Conservation (phyloP, 2,888 invertebrate species). For the Cataglyphis albicans region DNA sequence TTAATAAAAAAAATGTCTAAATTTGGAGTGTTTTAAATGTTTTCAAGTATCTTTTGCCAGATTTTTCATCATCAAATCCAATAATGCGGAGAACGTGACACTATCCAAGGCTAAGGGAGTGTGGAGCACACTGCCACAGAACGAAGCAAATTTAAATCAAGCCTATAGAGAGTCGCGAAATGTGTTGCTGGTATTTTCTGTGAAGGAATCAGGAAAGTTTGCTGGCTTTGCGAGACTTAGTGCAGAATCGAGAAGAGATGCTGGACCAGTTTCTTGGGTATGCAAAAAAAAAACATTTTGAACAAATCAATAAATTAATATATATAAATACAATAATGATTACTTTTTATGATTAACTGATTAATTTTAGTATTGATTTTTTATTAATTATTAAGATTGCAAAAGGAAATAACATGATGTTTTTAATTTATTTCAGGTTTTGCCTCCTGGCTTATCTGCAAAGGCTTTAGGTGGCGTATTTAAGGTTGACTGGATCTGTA, state of each 20-base stretch:
- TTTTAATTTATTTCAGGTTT: conserved; percentile 84
- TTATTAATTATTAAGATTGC: neutral
- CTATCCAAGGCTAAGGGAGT: conserved; percentile 98
- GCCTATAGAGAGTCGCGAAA: conserved; percentile 97
- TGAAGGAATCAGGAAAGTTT: conserved; percentile 98
- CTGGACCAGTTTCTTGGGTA: conserved; percentile 96
- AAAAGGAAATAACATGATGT: neutral
- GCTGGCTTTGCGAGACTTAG: conserved; percentile 97
- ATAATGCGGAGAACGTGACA: conserved; percentile 98
- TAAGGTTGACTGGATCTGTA: conserved; percentile 98
- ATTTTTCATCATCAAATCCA: conserved; percentile 98
- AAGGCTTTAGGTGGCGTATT: conserved; percentile 98
- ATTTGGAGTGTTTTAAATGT: conserved; percentile 56
- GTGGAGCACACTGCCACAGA: conserved; percentile 99
- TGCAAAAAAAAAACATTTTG: neutral
- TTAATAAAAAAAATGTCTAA: neutral
- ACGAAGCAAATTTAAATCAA: conserved; percentile 98
- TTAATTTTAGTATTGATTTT: conserved; percentile 1
- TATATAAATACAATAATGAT: neutral
- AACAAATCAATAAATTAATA: neutral
- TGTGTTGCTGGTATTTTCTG: conserved; percentile 98
- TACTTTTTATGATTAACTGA: neutral
- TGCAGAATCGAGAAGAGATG: conserved; percentile 95
- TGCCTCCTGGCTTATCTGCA: conserved; percentile 97
- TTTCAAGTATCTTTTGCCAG: conserved; percentile 83